phyloP scores from a whole-genome alignment of 2,888 invertebrate genomes.

The Lochmaea capreae region DNA sequence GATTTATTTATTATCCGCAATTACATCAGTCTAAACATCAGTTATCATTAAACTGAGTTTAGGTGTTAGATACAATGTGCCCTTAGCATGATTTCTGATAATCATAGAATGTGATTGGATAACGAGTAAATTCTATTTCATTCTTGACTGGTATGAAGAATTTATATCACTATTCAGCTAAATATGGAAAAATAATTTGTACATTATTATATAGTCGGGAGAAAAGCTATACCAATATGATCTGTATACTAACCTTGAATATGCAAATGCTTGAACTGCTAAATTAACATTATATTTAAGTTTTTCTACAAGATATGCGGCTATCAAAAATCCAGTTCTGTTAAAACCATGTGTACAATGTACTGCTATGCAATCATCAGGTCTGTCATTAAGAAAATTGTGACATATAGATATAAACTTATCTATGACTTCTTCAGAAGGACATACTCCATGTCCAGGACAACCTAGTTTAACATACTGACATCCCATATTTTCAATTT shows the following conservation, averaged over 20 bases:
- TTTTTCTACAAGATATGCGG: slow-evolving; percentile 88
- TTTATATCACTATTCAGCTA: too few species aligned
- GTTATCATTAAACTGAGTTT: too few species aligned
- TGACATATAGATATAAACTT: slow-evolving; percentile 86
- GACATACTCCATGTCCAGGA: slow-evolving; percentile 92
- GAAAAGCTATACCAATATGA: slow-evolving; percentile 2
- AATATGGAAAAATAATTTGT: too few species aligned
- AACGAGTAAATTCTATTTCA: too few species aligned
- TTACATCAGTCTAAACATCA: too few species aligned
- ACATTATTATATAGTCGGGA: too few species aligned
- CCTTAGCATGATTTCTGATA: too few species aligned
- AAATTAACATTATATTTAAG: slow-evolving; percentile 86
- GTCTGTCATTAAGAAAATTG: slow-evolving; percentile 82
- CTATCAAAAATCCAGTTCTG: slow-evolving; percentile 94
- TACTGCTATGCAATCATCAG: slow-evolving; percentile 82
- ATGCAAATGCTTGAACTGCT: slow-evolving; percentile 82
- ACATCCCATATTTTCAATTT: slow-evolving; percentile 80
- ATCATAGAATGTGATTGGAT: too few species aligned
- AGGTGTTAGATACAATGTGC: too few species aligned
- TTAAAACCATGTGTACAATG: slow-evolving; percentile 99
- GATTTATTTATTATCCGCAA: too few species aligned
- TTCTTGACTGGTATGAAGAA: too few species aligned
- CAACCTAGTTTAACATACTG: slow-evolving; percentile 91
- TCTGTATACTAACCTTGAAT: slow-evolving; percentile 68
- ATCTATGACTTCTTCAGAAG: slow-evolving; percentile 83